phyloP scores from a whole-genome alignment of 2,113 vertebrate species.

The Tetrao urogallus region DNA sequence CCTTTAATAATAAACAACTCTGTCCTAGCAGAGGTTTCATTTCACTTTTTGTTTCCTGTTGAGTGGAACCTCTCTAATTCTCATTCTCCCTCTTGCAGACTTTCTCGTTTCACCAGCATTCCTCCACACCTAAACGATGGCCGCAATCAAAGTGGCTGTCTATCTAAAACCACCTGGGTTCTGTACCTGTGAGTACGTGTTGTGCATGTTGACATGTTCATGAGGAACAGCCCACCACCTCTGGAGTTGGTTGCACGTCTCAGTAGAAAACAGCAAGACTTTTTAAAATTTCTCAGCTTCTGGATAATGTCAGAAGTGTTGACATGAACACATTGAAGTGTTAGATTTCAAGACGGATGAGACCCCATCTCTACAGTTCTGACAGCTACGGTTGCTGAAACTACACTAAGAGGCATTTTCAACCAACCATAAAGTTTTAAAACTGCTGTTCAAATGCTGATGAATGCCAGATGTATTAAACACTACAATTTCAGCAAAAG shows the following conservation, averaged over 20 bases:
- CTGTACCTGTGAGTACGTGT: accelerated
- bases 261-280: background rate
- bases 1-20: background rate
- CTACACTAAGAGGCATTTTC: background rate
- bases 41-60: background rate
- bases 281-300: background rate
- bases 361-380: background rate
- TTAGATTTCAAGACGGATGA: background rate
- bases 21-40: background rate
- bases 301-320: background rate
- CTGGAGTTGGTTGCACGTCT: background rate
- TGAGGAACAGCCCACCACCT: accelerated
- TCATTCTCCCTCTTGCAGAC: background rate
- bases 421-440: background rate
- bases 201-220: background rate
- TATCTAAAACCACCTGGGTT: background rate
- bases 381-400: background rate
- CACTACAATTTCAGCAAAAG: background rate
- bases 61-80: background rate
- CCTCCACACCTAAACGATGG: background rate
- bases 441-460: background rate
- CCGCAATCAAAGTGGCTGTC: background rate
- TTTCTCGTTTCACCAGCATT: background rate
- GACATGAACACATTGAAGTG: background rate
- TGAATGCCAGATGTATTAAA: slow-evolving; percentile 3